Percentiles rank a stretch among this genome's conserved stretches.
Evolutionary conservation across 1,140 invertebrate species (phyloP).

Genomic region (Musca domestica): DNA sequence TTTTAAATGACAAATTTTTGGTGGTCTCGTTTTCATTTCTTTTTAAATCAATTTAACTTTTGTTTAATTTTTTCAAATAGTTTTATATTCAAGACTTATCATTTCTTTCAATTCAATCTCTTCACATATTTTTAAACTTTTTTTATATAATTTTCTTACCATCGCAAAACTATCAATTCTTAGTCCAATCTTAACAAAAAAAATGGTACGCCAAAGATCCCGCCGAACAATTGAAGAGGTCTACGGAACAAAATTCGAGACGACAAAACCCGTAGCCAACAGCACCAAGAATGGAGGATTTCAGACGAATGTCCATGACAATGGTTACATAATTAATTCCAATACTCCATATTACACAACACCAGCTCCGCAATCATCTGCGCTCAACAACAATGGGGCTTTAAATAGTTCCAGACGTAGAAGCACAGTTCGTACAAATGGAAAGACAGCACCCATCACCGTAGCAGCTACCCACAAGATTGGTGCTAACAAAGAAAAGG

Average conservation of each 20-base stretch:
- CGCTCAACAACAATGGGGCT: background rate
- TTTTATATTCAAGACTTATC: too few species aligned
- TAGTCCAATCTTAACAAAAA: too few species aligned
- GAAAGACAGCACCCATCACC: too few species aligned
- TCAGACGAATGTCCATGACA: background rate
- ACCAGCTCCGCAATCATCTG: background rate
- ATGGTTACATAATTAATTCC: slow-evolving; percentile 23
- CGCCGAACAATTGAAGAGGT: slow-evolving; percentile 47
- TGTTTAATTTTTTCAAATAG: too few species aligned
- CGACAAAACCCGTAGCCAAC: slow-evolving; percentile 34
- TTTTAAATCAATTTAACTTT: too few species aligned
- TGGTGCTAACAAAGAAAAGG: background rate
- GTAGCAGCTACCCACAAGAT: background rate
- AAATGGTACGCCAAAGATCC: slow-evolving; percentile 39
- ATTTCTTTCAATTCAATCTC: too few species aligned
- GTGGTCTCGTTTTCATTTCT: too few species aligned
- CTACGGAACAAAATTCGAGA: slow-evolving; percentile 40
- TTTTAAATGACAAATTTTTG: too few species aligned
- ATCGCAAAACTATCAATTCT: background rate
- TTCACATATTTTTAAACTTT: too few species aligned
- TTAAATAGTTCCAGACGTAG: slow-evolving; percentile 10
- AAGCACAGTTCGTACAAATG: background rate
- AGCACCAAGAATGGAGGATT: slow-evolving; percentile 7
- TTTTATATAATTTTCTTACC: too few species aligned
- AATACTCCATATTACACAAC: slow-evolving; percentile 24